phyloP scores from a whole-genome alignment of 2,113 vertebrate species.

The Plecotus auritus region DNA sequence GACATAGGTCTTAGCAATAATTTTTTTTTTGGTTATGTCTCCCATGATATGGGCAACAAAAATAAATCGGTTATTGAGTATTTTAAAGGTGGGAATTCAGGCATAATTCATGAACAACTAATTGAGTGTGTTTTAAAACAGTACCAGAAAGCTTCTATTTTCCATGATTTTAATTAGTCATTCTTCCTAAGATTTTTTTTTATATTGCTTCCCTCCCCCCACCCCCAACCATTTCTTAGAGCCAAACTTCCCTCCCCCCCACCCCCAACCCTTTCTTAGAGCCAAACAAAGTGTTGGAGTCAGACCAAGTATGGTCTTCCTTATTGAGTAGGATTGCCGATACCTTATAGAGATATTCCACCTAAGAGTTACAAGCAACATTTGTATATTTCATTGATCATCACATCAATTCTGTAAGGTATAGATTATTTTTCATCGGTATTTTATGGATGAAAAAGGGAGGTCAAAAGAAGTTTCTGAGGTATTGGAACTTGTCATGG shows the following conservation, averaged over 20 bases:
- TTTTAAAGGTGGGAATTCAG: conserved; percentile 7
- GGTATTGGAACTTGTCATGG: neutral
- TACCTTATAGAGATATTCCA: neutral
- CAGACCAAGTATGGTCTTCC: neutral
- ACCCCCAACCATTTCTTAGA: neutral
- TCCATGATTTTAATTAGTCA: neutral
- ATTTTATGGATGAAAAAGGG: neutral
- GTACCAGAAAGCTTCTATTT: neutral
- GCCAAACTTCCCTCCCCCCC: neutral
- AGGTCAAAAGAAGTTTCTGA: neutral
- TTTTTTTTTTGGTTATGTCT: neutral
- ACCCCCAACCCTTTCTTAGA: neutral
- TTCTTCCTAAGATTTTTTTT: neutral
- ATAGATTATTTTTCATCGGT: neutral
- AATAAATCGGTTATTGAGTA: neutral
- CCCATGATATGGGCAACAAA: neutral
- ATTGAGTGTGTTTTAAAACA: neutral
- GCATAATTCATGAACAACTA: neutral
- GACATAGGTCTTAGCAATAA: neutral
- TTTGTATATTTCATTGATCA: neutral
- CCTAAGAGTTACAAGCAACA: neutral
- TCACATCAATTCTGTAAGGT: neutral
- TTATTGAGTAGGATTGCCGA: neutral
- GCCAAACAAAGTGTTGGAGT: neutral
- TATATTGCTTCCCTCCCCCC: neutral